Base-by-base conservation (phyloP, 23 tunicate species). In the Oikopleura vanhoeffeni region DNA sequence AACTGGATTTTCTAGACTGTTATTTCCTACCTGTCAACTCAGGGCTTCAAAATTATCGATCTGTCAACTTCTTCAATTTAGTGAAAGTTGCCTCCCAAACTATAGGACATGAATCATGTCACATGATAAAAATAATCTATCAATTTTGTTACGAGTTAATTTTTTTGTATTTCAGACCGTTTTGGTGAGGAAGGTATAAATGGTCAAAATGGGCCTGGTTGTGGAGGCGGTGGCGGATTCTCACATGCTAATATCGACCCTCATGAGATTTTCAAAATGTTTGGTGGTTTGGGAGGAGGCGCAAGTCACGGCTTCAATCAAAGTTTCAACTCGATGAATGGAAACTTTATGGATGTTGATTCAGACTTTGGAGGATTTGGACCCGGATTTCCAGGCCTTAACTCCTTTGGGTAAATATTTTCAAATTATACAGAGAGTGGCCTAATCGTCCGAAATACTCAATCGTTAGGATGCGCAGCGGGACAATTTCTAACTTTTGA, bases 251-350 rank as follows among this genome's bases (percentile, higher is more conserved):
- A 71, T n/a, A 13, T 71, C 79, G 79, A 71, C 79, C 79, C 79
- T 18, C 79, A 71, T n/a, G 79, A 71, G 2, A 13, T 71, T 13
- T 71, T 71, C 79, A 71, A 71, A 30, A 71, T 71, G 79, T 71
- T 71, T n/a, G 38, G 34, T 28, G 38, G 38, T 38, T 2, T 2
- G 27, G 79, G 34, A 2, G 38, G 79, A 28, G 34, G 38, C 32
- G 38, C 34, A 28, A 18, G 36, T 38, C 27, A 71, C 32, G 18
- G 8, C 60, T 49, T 49, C 18, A 18, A 18, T 8, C 8, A 18
- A 8, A 8, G 18, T 49, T 71, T 71, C 38, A 28, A 28, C 38
- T 18, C 4, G 4, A 71, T 71, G 79, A 30, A 30, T 38, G 79
- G 79, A 24, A 13, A 3, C 35, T 71, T 71, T 38, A 71, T 71